Percentiles rank a stretch among this genome's conserved stretches.
phyloP scores from a whole-genome alignment of 2,113 vertebrate genomes.

The Oryzias woworae region DNA sequence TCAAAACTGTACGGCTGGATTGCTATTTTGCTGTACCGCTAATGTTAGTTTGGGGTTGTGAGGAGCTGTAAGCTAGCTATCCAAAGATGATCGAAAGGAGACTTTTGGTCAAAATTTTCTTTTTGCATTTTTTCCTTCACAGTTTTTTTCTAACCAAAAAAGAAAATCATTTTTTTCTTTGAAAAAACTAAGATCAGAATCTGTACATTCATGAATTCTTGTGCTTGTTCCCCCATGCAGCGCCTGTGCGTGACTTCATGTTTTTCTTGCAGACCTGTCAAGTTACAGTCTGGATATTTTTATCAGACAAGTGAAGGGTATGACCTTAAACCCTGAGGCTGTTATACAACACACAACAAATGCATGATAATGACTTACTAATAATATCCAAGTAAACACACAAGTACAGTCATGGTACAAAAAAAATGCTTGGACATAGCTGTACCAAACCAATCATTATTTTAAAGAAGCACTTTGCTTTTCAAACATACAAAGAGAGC shows the following conservation, averaged over 20 bases:
- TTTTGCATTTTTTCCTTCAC: no score
- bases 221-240: background rate
- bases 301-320: conserved; percentile 30
- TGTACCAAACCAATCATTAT: background rate
- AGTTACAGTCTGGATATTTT: conserved; percentile 38
- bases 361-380: conserved; percentile 23
- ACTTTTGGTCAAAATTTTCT: no score
- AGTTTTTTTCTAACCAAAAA: no score
- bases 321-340: conserved; percentile 39
- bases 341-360: conserved; percentile 31
- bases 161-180: no score
- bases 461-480: background rate
- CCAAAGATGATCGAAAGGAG: no score
- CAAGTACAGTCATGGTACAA: background rate
- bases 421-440: background rate
- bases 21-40: no score
- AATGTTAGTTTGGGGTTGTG: no score
- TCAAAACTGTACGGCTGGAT: no score
- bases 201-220: background rate
- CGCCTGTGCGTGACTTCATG: conserved; percentile 26
- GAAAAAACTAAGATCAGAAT: no score
- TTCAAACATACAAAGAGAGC: background rate
- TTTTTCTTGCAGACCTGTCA: conserved; percentile 45
- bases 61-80: no score
- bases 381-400: background rate